A percentile compares a stretch with the other conserved stretches of the same genome.
These are phyloP conservation scores for Amniataba percoides DNA, from an alignment of 2,797 vertebrate species.

Conservation along the genomic window DNA sequence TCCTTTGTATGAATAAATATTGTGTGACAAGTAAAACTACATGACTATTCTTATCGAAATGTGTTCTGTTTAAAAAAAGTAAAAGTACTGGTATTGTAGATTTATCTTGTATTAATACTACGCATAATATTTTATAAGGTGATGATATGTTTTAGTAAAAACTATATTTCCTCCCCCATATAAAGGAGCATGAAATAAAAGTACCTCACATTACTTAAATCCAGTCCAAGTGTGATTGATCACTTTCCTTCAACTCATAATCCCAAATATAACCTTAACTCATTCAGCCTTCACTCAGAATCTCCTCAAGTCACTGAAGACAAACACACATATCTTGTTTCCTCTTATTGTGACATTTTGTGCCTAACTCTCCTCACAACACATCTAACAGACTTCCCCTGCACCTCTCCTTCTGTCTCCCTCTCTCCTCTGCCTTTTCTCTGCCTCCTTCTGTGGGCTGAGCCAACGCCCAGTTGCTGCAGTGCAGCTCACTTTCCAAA, in stretches of 20 bases:
- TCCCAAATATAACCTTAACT: neutral
- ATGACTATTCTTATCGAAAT: neutral
- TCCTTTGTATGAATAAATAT: neutral
- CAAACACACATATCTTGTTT: neutral
- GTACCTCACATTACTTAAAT: neutral
- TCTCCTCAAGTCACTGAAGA: neutral
- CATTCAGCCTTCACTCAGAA: neutral
- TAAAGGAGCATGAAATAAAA: neutral
- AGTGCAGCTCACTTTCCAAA: slow-evolving; percentile 79
- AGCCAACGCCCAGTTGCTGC: slow-evolving; percentile 85
- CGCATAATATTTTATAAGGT: neutral
- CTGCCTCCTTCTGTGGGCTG: slow-evolving; percentile 41
- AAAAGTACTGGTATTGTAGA: neutral
- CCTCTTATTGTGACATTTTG: slow-evolving; percentile 13
- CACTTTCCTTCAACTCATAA: neutral
- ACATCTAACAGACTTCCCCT: slow-evolving; percentile 8
- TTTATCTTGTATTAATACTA: neutral
- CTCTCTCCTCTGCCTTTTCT: slow-evolving; percentile 38
- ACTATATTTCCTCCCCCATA: neutral
- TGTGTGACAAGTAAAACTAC: neutral
- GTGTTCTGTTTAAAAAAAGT: neutral
- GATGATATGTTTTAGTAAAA: neutral
- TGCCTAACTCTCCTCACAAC: neutral
- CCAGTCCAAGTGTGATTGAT: neutral
- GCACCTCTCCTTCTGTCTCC: slow-evolving; percentile 8